Evolutionary conservation across 2,113 vertebrate genomes (phyloP).

Genomic region (Danio rerio): DNA sequence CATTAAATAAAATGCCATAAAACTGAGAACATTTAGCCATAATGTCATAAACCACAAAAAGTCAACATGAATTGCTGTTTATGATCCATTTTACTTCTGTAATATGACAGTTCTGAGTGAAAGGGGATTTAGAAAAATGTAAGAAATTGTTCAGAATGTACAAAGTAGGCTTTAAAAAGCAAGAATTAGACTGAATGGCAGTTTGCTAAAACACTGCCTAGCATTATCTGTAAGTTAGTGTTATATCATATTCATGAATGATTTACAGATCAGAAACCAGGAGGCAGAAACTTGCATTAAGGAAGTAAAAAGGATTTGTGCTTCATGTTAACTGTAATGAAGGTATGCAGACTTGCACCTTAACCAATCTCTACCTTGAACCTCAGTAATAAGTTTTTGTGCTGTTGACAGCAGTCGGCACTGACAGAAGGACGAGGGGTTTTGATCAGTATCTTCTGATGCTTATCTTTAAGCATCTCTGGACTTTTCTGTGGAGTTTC

Average conservation of each 20-base stretch:
- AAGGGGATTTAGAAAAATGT: not conserved
- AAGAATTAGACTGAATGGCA: not conserved
- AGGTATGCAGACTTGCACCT: not conserved
- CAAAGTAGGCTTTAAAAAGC: not conserved
- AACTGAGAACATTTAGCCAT: not conserved
- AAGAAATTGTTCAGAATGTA: not conserved
- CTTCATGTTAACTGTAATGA: not conserved
- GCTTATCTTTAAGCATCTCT: conserved; percentile 2
- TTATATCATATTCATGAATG: not conserved
- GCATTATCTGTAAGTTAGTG: not conserved
- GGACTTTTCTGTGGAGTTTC: not conserved
- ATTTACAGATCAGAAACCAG: not conserved
- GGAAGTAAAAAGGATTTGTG: not conserved
- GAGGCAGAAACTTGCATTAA: not conserved
- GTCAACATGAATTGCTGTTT: not conserved
- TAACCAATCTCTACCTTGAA: not conserved
- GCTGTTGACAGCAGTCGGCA: not conserved
- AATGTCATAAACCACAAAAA: not conserved
- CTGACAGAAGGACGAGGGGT: not conserved
- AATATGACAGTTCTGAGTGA: not conserved
- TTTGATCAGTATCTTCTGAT: not conserved
- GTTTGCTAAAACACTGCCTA: not conserved
- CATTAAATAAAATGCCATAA: not conserved
- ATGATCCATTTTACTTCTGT: not conserved
- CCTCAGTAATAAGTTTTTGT: not conserved